Conservation (phyloP, 2,797 vertebrate species). For the Picus viridis region DNA sequence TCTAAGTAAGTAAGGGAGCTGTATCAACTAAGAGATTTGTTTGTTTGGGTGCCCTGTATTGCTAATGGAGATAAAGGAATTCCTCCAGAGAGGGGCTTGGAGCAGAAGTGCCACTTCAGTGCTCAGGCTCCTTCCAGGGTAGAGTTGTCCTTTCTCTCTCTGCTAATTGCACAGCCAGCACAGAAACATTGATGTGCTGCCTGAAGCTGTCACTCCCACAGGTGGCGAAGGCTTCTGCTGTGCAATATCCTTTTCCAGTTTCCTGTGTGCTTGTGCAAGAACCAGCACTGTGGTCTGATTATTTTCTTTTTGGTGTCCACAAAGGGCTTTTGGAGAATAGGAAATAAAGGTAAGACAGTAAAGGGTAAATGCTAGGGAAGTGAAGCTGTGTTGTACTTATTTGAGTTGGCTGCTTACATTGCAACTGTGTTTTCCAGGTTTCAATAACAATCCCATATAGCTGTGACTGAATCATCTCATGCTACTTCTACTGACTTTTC, state of each 20-base stretch:
- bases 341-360: neutral
- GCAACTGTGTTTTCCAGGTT: neutral
- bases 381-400: neutral
- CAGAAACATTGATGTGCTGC: neutral
- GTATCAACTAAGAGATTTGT: neutral
- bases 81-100: neutral
- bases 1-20: neutral
- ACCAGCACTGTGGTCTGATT: neutral
- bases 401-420: neutral
- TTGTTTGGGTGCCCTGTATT: neutral
- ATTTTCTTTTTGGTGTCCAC: neutral
- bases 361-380: neutral
- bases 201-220: neutral
- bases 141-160: neutral
- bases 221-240: neutral
- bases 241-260: neutral
- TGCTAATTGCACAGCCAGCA: neutral
- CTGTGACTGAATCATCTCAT: neutral
- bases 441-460: neutral
- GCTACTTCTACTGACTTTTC: constrained; percentile 47
- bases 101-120: neutral
- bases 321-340: neutral
- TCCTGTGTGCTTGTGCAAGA: neutral
- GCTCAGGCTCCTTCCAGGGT: neutral
- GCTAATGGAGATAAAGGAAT: neutral